Base-by-base conservation (phyloP, 1,140 invertebrate species). In the Globodera ellingtonae region DNA sequence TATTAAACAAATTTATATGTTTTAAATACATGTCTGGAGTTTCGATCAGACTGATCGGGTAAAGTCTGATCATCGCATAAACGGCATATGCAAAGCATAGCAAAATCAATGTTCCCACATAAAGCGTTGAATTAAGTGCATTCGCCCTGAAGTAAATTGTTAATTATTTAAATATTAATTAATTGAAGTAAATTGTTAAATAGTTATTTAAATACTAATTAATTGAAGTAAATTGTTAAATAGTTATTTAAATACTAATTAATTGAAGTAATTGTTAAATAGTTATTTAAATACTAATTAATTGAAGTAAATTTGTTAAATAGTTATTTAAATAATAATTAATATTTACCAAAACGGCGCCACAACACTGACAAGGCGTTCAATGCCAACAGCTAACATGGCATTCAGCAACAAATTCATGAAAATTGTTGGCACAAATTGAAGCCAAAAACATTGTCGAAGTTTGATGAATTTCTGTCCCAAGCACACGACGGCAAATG, bases 381-480 rank as follows among this genome's bases (percentile, higher is more conserved):
- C 75, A 67, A 77, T 67, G 18, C 75, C 75, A 21, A 77, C 69
- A 5, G 75, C 46, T 6, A 77, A 13, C 52, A 77, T 66, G 47
- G 75, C 50, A 52, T 48, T 50, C 21, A 77, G 48, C 65, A 50
- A 35, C 24, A 77, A 67, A 77, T 69, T 77, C 15, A 65, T 50
- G 69, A 24, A 24, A 70, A 77, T n/a, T 6, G 75, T 50, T 6
- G 75, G 75, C 24, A 77, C 65, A 62, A 77, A 7, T 77, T 77
- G 75, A 15, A 77, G 50, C 62, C 62, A 77, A 69, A 77, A 77
- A n/a, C 75, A 77, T 47, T 13, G 52, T 3, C 46, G 65, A 13
- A 77, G 46, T 15, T 9, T 21, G 48, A 77, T 62, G 69, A 77
- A 77, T 44, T 56, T 75, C 44, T 44, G 56, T n/a, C n/a, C 73